Base-by-base conservation (phyloP, 2,888 invertebrate species). In the Girardia tigrina region DNA sequence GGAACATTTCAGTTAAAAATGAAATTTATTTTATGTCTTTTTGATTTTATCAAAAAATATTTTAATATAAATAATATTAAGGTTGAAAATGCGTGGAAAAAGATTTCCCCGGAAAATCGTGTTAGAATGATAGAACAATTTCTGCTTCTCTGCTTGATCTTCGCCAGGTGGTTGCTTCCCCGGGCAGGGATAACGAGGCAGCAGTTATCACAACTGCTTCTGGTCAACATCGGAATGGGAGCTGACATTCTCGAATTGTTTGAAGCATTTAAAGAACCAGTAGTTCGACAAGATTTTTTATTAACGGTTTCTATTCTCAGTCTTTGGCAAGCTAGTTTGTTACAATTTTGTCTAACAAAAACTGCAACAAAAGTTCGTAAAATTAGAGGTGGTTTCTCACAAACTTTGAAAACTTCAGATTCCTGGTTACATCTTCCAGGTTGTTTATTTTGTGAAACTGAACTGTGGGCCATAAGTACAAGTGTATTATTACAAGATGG, bases 241-340 rank as follows among this genome's bases (percentile, higher is more conserved):
- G 81, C 81, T 0, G 81, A 81, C 77, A 81, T 81, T 74, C 80
- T 81, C 74, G 94, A 94, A 83, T 91, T 94, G 85, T 92, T 93
- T 85, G 93, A 93, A 84, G 91, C 92, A 0, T 93, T 92, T 86
- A 91, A 80, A 71, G 80, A 79, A 69, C 72, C 76, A 23, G 77
- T 75, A 27, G 79, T 79, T 26, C 72, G 73, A 26, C 36, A 88
- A 0, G 90, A 90, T 81, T 89, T 88, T 26, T 87, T 90, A 42
- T 79, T 83, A 70, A 80, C 80, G 0, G 88, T 90, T 26, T 86
- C 92, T 26, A 81, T 83, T 28, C 78, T 83, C 28, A 79, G 80
- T 0, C 78, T 83, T 28, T 83, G 83, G 83, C 81, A 83, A 4
- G 80, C 81, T 77, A 81, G 81, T 71, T 77, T 84, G 71, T 77